Base-by-base conservation (phyloP, 2,113 vertebrate genomes). In the Xyliphius kryptos region DNA sequence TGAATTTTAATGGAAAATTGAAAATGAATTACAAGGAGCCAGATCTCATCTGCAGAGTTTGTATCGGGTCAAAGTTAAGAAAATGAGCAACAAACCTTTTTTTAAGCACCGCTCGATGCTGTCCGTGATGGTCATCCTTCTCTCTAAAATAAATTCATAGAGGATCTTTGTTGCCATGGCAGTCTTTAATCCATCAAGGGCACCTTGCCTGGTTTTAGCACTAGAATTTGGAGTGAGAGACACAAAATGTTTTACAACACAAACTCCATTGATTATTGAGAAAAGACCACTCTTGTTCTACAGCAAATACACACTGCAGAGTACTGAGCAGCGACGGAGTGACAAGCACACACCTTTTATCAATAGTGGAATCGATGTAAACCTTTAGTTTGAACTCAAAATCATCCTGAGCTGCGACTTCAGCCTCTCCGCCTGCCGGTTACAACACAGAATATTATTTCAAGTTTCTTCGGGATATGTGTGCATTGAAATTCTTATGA, bases 21-120 rank as follows among this genome's bases (percentile, higher is more conserved):
- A n/a, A n/a, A n/a, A n/a, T n/a, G n/a, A n/a, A n/a, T n/a, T n/a
- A n/a, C n/a, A n/a, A n/a, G n/a, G n/a, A n/a, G n/a, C n/a, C n/a
- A n/a, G n/a, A n/a, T n/a, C n/a, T n/a, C n/a, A n/a, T n/a, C n/a
- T n/a, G n/a, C n/a, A n/a, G n/a, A n/a, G n/a, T n/a, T n/a, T n/a
- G n/a, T n/a, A n/a, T n/a, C n/a, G n/a, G n/a, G n/a, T n/a, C n/a
- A n/a, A n/a, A n/a, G n/a, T n/a, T n/a, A n/a, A n/a, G n/a, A n/a
- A n/a, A n/a, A n/a, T 19, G 16, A 1, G 17, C 46, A 22, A 12
- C 4, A n/a, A 88, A 98, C 96, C 96, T 93, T 98, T 99, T 71
- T 97, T 98, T 67, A 99, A 86, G 78, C 93, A 97, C 77, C 94
- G 93, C 59, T 98, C 95, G 44, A 99, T 92, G 78, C 92, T 91